Evolutionary conservation across 1,140 invertebrate species (phyloP).

Genomic region (Zelostemma sp.): DNA sequence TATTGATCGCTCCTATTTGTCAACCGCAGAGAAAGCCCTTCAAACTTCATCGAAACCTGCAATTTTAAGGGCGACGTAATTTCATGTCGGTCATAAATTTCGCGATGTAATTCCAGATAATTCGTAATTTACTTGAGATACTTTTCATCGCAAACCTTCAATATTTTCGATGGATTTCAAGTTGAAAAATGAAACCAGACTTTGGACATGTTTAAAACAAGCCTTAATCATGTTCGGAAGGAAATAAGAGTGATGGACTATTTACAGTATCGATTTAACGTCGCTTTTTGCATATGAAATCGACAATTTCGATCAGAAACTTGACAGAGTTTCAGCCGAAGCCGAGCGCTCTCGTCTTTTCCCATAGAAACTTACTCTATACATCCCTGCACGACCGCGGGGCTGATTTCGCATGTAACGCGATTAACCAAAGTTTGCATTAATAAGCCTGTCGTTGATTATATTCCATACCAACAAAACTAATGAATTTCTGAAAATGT

Average conservation of each 20-base stretch:
- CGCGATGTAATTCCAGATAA: too few relatives aligned
- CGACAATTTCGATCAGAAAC: conserved; percentile 38
- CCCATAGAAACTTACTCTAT: conserved; percentile 29
- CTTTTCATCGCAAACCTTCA: too few relatives aligned
- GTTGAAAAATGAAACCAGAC: too few relatives aligned
- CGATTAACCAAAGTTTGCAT: conserved; percentile 58
- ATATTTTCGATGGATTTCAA: too few relatives aligned
- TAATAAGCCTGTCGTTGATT: conserved; percentile 60
- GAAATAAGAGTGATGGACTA: conserved; percentile 46
- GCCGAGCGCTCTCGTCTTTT: conserved; percentile 27
- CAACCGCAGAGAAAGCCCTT: too few relatives aligned
- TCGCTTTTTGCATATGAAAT: conserved; percentile 44
- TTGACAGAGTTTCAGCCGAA: conserved; percentile 45
- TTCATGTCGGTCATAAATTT: too few relatives aligned
- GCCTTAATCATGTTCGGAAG: too few relatives aligned
- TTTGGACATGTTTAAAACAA: too few relatives aligned
- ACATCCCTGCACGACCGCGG: conserved; percentile 36
- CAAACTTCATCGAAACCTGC: too few relatives aligned
- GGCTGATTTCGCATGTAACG: conserved; percentile 51
- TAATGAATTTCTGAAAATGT: conserved; percentile 15
- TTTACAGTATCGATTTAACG: conserved; percentile 46
- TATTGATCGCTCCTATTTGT: too few relatives aligned
- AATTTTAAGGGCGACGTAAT: too few relatives aligned
- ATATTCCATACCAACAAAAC: conserved; percentile 47
- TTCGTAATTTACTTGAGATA: too few relatives aligned